A percentile compares a stretch with the other conserved stretches of the same genome.
Conservation (phyloP, 2,888 invertebrate genomes). For the Harpalus rufipes region DNA sequence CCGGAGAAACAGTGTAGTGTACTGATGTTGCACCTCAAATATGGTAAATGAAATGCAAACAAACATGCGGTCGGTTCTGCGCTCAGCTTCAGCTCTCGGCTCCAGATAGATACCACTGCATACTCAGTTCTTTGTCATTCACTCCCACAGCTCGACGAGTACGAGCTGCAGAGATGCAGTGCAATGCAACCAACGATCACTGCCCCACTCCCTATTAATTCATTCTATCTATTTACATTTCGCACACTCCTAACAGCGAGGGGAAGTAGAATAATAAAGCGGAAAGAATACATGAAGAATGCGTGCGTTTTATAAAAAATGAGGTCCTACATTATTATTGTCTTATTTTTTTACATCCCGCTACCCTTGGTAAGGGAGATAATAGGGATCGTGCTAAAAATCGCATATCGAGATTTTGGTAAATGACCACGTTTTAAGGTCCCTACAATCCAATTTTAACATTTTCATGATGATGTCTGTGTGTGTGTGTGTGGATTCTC, state of each 20-base stretch:
- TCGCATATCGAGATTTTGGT: too few species aligned
- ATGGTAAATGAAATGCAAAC: slow-evolving; percentile 66
- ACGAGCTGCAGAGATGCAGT: neutral
- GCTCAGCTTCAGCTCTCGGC: slow-evolving; percentile 35
- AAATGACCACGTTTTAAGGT: too few species aligned
- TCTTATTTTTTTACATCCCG: too few species aligned
- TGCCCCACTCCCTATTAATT: neutral
- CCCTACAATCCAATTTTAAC: too few species aligned
- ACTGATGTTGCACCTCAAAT: slow-evolving; percentile 64
- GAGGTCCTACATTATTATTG: too few species aligned
- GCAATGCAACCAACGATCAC: neutral
- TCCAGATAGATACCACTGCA: slow-evolving; percentile 49
- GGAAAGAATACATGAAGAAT: too few species aligned
- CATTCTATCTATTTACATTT: slow-evolving; percentile 7
- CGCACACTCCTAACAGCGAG: neutral
- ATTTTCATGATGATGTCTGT: too few species aligned
- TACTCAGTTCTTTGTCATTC: slow-evolving; percentile 29
- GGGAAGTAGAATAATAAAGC: too few species aligned
- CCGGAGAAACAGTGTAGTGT: slow-evolving; percentile 54
- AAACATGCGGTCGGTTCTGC: slow-evolving; percentile 51
- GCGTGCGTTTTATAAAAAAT: too few species aligned
- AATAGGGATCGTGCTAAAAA: too few species aligned
- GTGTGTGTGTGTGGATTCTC: too few species aligned
- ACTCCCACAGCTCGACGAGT: slow-evolving; percentile 12
- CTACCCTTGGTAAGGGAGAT: too few species aligned